Evolutionary conservation across 2,888 invertebrate genomes (phyloP).

Genomic region (Acholoe squamosa): DNA sequence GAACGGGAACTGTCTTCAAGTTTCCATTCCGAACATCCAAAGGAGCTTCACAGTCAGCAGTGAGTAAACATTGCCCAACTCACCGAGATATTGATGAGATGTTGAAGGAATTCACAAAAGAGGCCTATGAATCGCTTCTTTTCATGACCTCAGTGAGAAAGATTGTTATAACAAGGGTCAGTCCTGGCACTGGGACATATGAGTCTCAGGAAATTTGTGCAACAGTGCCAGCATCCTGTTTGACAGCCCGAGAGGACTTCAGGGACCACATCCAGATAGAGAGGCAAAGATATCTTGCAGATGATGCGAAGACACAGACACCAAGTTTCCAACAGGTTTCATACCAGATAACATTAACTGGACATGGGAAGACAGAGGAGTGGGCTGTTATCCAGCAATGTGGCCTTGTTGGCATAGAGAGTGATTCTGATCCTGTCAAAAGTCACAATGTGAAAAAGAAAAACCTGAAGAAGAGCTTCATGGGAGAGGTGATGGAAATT

Average conservation of each 20-base stretch:
- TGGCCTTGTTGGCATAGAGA: not conserved
- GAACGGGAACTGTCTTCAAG: not conserved
- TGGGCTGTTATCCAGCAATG: slow-evolving; percentile 14
- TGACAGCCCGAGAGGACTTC: not conserved
- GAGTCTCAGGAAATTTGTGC: not conserved
- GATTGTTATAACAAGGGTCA: not conserved
- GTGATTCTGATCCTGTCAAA: too few species aligned
- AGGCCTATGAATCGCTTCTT: not conserved
- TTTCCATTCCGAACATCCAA: not conserved
- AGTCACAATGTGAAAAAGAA: too few species aligned
- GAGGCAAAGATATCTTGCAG: not conserved
- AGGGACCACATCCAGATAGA: not conserved
- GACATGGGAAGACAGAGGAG: not conserved
- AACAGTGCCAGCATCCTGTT: not conserved
- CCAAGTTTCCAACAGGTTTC: not conserved
- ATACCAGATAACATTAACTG: not conserved
- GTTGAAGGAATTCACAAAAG: not conserved
- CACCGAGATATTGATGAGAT: not conserved
- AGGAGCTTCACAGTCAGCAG: not conserved
- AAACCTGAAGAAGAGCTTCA: too few species aligned
- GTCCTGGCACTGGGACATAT: not conserved
- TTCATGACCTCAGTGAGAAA: slow-evolving; percentile 28
- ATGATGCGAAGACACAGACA: not conserved
- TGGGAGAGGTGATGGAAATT: too few species aligned
- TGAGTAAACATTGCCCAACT: not conserved